Evolutionary conservation across 1,140 invertebrate genomes (phyloP).

Genomic region (Ceratitis capitata): DNA sequence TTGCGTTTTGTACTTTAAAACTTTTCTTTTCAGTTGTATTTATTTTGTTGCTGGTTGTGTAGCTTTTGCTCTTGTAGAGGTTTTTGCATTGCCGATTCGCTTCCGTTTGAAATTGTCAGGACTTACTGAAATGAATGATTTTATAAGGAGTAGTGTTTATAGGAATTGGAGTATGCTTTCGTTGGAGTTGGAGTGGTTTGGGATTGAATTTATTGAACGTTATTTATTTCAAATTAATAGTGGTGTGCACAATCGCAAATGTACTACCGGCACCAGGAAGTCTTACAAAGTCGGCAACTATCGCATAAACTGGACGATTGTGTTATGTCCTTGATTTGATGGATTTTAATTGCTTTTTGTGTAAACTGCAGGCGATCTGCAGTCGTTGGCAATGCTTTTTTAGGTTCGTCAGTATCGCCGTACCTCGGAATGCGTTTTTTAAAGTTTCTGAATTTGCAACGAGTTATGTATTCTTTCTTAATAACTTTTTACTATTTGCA

Average conservation of each 20-base stretch:
- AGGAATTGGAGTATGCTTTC: not conserved
- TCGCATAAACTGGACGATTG: not conserved
- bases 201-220: not conserved
- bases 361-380: not conserved
- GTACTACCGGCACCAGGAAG: not conserved
- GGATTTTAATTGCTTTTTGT: not conserved
- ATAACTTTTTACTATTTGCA: not conserved
- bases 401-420: not conserved
- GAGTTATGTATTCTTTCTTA: not conserved
- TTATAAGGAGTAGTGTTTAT: not conserved
- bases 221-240: not conserved
- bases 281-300: not conserved
- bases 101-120: not conserved
- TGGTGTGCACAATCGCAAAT: not conserved
- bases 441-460: not conserved
- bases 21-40: conserved; percentile 62
- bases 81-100: conserved; percentile 45
- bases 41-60: conserved; percentile 49
- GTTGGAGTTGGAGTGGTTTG: not conserved
- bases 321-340: not conserved
- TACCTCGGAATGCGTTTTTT: conserved; percentile 17
- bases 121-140: not conserved
- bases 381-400: not conserved
- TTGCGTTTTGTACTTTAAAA: conserved; percentile 64
- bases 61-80: conserved; percentile 53